Evolutionary conservation across 2,888 invertebrate species (phyloP).

Genomic region (Peribatodes rhomboidaria): DNA sequence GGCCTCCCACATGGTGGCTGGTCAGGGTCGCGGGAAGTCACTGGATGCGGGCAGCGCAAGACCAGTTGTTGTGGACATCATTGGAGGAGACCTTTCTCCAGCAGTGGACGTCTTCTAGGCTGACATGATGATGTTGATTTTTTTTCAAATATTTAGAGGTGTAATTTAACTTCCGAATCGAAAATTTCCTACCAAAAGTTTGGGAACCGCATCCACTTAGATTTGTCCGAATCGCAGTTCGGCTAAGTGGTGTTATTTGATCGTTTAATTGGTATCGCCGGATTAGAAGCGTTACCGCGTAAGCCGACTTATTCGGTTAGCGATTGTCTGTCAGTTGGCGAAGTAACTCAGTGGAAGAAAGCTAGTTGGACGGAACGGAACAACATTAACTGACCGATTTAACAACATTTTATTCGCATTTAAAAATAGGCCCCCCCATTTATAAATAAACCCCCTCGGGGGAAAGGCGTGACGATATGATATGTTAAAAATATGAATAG

Average conservation of each 20-base stretch:
- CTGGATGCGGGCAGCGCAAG: no score
- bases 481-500: no score
- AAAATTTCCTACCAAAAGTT: constrained; percentile 51
- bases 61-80: no score
- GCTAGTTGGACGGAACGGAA: constrained; percentile 13
- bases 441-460: no score
- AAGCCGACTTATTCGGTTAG: constrained; percentile 45
- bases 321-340: constrained; percentile 26
- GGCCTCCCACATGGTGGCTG: no score
- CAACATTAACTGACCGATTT: not conserved
- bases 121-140: no score
- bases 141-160: no score
- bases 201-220: constrained; percentile 57
- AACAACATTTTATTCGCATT: not conserved
- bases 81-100: no score
- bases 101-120: no score
- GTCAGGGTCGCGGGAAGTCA: no score
- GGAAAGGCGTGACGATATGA: no score
- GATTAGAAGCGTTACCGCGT: constrained; percentile 74
- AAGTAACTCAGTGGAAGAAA: constrained; percentile 31
- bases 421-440: no score
- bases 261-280: constrained; percentile 74
- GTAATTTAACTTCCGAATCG: not conserved
- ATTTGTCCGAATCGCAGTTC: constrained; percentile 69
- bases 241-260: constrained; percentile 78